phyloP scores from a whole-genome alignment of 1,140 invertebrate genomes.

The Hermetia illucens region DNA sequence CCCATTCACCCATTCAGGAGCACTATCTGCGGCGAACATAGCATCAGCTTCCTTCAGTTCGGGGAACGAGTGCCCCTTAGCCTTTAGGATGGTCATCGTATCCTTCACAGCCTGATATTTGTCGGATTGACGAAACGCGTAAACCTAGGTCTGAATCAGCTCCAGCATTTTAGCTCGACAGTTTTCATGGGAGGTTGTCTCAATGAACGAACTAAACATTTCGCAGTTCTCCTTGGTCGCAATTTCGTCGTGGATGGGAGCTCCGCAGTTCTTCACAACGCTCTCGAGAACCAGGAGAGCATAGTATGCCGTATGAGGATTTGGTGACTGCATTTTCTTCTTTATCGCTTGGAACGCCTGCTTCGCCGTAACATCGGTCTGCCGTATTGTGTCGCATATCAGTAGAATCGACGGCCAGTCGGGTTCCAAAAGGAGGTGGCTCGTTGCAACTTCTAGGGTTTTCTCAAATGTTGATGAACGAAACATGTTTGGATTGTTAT shows the following conservation, averaged over 20 bases:
- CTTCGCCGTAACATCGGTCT: conserved; percentile 88
- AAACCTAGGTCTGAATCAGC: conserved; percentile 92
- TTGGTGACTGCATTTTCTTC: conserved; percentile 72
- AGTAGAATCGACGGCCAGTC: conserved; percentile 86
- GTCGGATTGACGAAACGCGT: conserved; percentile 84
- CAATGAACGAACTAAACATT: conserved; percentile 74
- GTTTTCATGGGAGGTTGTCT: conserved; percentile 66
- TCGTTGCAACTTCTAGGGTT: conserved; percentile 78
- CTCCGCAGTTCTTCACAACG: conserved; percentile 95
- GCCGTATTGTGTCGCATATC: conserved; percentile 87
- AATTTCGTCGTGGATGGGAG: conserved; percentile 82
- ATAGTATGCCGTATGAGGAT: conserved; percentile 82
- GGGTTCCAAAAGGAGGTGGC: conserved; percentile 78
- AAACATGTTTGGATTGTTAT: conserved; percentile 18
- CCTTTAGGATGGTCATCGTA: conserved; percentile 83
- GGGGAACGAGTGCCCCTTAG: conserved; percentile 89
- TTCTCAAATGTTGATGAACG: conserved; percentile 24
- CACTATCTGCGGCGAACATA: conserved; percentile 93
- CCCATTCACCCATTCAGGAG: conserved; percentile 95
- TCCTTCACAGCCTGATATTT: conserved; percentile 86
- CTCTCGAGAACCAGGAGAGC: conserved; percentile 84
- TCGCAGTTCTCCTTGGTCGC: conserved; percentile 90
- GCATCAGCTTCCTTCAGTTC: conserved; percentile 90
- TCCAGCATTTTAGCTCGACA: conserved; percentile 83
- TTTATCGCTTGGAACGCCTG: conserved; percentile 68